Evolutionary conservation across 2,888 invertebrate genomes (phyloP).

Genomic region (Coelopa pilipes): DNA sequence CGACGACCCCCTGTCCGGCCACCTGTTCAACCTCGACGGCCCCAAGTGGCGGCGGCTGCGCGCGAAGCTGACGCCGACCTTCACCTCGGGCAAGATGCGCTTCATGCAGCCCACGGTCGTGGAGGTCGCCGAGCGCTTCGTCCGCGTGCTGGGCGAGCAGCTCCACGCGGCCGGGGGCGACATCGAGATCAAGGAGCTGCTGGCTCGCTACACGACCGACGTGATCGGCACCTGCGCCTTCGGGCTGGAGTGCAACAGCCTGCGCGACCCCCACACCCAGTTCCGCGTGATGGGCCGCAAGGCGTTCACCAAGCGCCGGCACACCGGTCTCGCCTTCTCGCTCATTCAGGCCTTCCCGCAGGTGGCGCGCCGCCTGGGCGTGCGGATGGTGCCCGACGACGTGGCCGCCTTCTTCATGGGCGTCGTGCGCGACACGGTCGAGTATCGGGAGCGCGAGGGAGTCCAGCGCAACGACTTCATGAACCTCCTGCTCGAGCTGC

Average conservation of each 20-base stretch:
- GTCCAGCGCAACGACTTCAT: conserved; percentile 68
- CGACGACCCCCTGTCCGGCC: conserved; percentile 63
- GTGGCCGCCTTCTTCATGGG: conserved; percentile 56
- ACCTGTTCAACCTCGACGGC: conserved; percentile 64
- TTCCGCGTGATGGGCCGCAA: conserved; percentile 59
- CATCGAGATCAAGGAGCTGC: conserved; percentile 65
- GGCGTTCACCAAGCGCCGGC: conserved; percentile 48
- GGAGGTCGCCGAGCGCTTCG: conserved; percentile 57
- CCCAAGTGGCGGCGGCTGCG: conserved; percentile 68
- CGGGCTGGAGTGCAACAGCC: conserved; percentile 67
- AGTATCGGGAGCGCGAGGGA: conserved; percentile 60
- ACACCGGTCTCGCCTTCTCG: conserved; percentile 46
- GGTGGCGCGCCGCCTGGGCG: conserved; percentile 48
- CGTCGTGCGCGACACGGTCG: conserved; percentile 63
- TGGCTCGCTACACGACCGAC: conserved; percentile 68
- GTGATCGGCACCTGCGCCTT: conserved; percentile 69
- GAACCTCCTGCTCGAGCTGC: conserved; percentile 69
- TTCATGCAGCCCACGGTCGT: conserved; percentile 66
- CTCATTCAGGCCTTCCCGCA: conserved; percentile 52
- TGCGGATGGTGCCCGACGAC: conserved; percentile 51
- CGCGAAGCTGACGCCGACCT: conserved; percentile 67
- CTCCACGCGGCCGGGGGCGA: conserved; percentile 33
- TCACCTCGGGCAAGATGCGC: conserved; percentile 69
- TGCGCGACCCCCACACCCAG: conserved; percentile 62
- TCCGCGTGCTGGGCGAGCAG: conserved; percentile 50